phyloP scores from a whole-genome alignment of 2,888 invertebrate genomes.

The Harpalus rufipes region DNA sequence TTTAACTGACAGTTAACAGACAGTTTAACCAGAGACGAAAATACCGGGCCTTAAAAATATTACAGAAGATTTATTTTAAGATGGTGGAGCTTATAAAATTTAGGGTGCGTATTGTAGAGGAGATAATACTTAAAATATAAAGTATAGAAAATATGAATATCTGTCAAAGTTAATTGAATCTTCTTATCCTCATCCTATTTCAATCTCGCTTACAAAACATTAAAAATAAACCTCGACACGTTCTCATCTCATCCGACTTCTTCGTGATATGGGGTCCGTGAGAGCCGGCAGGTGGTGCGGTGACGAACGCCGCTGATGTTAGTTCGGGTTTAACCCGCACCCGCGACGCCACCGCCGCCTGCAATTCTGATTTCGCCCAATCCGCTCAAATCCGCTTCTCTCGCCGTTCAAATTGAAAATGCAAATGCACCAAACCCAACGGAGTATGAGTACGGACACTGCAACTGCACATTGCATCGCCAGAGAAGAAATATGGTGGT shows the following conservation, averaged over 20 bases:
- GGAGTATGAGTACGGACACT: background rate
- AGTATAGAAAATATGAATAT: background rate
- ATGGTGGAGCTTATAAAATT: too few relatives aligned
- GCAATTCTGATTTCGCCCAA: constrained; percentile 62
- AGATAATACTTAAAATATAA: background rate
- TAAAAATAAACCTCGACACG: background rate
- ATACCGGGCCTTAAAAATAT: too few relatives aligned
- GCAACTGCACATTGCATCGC: background rate
- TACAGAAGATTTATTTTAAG: too few relatives aligned
- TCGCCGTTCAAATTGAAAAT: constrained; percentile 63
- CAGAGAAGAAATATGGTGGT: too few relatives aligned
- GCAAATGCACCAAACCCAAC: constrained; percentile 43
- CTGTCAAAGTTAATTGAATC: background rate
- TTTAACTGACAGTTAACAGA: too few relatives aligned
- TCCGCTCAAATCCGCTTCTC: constrained; percentile 61
- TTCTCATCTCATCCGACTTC: background rate
- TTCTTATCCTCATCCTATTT: background rate
- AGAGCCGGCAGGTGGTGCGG: constrained; percentile 29
- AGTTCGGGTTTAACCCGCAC: constrained; percentile 50
- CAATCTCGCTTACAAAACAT: background rate
- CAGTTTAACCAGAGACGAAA: too few relatives aligned
- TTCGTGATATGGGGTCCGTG: background rate
- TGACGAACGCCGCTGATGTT: constrained; percentile 55
- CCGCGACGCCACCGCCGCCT: constrained; percentile 41
- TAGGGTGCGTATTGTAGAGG: too few relatives aligned